A percentile compares a stretch with the other conserved stretches of the same genome.
Evolutionary conservation across 1,140 invertebrate species (phyloP).

Genomic region (Drosophila equinoxialis): DNA sequence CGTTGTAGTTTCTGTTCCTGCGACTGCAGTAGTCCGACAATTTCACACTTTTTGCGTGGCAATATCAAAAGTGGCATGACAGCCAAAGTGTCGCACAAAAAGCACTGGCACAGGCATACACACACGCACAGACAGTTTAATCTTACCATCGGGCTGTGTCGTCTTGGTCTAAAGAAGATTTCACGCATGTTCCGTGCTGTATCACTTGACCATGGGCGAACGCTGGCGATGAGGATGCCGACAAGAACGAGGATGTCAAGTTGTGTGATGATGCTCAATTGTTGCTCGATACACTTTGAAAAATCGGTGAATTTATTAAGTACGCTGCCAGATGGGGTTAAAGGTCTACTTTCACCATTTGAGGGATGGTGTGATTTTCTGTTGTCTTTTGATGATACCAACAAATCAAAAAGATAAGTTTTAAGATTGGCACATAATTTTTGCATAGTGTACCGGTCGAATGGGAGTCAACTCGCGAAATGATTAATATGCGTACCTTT

Average conservation of each 20-base stretch:
- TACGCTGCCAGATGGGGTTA: too few species aligned
- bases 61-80: conserved; percentile 61
- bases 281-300: background rate
- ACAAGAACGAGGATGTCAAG: conserved; percentile 31
- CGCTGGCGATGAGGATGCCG: conserved; percentile 31
- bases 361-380: too few species aligned
- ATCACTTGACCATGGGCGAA: conserved; percentile 60
- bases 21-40: conserved; percentile 67
- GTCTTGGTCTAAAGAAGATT: conserved; percentile 53
- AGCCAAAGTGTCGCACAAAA: conserved; percentile 48
- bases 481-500: conserved; percentile 59
- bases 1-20: conserved; percentile 6
- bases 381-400: too few species aligned
- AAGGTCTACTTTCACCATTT: too few species aligned
- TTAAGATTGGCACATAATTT: too few species aligned
- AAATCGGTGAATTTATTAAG: background rate
- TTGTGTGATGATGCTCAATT: background rate
- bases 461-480: conserved; percentile 14
- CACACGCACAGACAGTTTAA: conserved; percentile 47
- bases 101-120: background rate
- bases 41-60: conserved; percentile 78
- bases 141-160: conserved; percentile 44
- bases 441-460: background rate
- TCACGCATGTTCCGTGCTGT: conserved; percentile 76
- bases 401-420: too few species aligned